Evolutionary conservation across 2,888 invertebrate genomes (phyloP), one percentile per base, ranked within the genome.

Genomic region (Marasmarcha lunaedactyla): DNA sequence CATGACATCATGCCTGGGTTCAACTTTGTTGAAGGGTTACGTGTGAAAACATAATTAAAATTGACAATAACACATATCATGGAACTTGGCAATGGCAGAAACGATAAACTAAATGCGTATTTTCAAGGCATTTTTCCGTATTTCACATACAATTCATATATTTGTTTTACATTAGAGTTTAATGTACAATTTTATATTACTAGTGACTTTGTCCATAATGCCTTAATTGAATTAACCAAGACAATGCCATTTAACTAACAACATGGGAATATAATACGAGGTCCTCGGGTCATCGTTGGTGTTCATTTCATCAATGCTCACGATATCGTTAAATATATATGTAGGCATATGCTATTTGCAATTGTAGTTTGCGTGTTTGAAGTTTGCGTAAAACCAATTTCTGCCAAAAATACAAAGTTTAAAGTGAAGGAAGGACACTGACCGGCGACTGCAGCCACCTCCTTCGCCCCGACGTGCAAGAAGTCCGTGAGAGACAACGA

Each of bases 401-500:
- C 3, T 72, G 73, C 71, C 65, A 61, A 66, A 64, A 67, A 71
- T 71, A 65, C 53, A 57, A 57, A 49, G 54, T 44, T 52, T 51
- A 59, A 61, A 20, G 20, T 5, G 7, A 54, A 48, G 54, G 52
- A 57, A 53, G 56, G 61, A 48, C 54, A 72, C 81, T 67, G 61
- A 83, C 81, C 81, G 61, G 81, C 81, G 51, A 81, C 83, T 47
- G 83, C 83, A 54, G 79, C 83, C 52, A 84, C 84, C 62, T 83
- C 83, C 63, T 83, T 83, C 43, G 89, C 88, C 51, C 89, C 90
- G 61, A 89, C 90, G 50, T 91, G 90, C 52, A 92, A 74, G 63
- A 94, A 94, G 77, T 94, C 94, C 51, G 93, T 93, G 45, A 95
- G 85, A 48, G 94, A 94, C 63, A 95, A 72, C 38, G 94, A 93